phyloP scores from a whole-genome alignment of 1,140 invertebrate species.

The Heliconius nattereri region DNA sequence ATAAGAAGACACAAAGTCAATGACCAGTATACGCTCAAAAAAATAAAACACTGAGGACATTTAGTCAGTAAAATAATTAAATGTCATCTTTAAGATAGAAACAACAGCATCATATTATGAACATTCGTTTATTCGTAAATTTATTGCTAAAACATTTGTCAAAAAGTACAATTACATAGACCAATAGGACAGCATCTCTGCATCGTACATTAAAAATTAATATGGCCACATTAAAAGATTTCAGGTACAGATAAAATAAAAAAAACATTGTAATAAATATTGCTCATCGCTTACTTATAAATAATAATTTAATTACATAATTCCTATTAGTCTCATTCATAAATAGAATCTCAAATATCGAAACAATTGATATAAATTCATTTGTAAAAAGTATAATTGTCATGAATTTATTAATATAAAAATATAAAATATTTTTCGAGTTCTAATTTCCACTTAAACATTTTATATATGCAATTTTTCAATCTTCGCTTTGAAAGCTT shows the following conservation, averaged over 20 bases:
- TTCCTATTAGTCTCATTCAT: slow-evolving; percentile 65
- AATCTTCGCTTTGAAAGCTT: slow-evolving; percentile 26
- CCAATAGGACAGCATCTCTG: slow-evolving; percentile 56
- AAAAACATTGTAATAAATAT: slow-evolving; percentile 70
- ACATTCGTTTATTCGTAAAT: slow-evolving; percentile 72
- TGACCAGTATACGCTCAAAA: neutral
- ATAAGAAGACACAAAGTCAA: neutral
- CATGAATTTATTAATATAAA: slow-evolving; percentile 64
- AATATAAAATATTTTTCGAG: slow-evolving; percentile 56
- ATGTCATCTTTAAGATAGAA: neutral
- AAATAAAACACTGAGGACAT: neutral
- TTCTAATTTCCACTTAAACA: neutral
- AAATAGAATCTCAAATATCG: slow-evolving; percentile 47
- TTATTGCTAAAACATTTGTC: slow-evolving; percentile 71
- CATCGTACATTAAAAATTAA: slow-evolving; percentile 64
- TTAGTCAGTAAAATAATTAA: neutral
- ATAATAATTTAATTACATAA: slow-evolving; percentile 75
- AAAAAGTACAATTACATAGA: slow-evolving; percentile 62
- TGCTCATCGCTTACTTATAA: slow-evolving; percentile 34
- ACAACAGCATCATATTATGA: slow-evolving; percentile 52
- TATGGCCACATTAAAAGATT: slow-evolving; percentile 77
- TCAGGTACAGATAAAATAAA: slow-evolving; percentile 76
- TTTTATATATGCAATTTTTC: slow-evolving; percentile 28
- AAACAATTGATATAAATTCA: slow-evolving; percentile 50
- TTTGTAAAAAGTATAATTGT: slow-evolving; percentile 51